These are phyloP conservation scores for Luperina nickerlii DNA, from an alignment of 2,888 invertebrate species.

Conservation along the genomic window DNA sequence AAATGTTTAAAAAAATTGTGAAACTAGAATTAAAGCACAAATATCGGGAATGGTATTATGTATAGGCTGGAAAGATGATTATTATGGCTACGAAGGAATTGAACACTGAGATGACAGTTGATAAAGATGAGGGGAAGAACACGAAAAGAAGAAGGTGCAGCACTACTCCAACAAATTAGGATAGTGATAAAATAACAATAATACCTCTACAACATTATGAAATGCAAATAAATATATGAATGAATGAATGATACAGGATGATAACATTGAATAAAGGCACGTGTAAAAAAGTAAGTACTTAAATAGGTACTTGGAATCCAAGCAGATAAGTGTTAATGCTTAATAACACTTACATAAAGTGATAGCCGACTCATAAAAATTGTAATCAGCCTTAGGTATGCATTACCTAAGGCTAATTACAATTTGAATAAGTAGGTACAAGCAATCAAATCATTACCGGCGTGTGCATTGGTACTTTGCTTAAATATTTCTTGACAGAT, in stretches of 20 bases:
- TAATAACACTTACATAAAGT: conserved; percentile 8
- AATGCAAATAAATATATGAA: no score
- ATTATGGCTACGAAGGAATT: not conserved
- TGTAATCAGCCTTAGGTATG: conserved; percentile 8
- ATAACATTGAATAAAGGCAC: not conserved
- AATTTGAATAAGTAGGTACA: not conserved
- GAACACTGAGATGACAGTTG: not conserved
- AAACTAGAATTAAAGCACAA: not conserved
- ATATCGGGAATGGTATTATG: not conserved
- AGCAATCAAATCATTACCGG: conserved; percentile 5
- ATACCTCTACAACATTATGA: no score
- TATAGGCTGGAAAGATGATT: not conserved
- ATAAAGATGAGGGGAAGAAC: not conserved
- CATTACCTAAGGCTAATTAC: not conserved
- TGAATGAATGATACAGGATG: not conserved
- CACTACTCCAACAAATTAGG: not conserved
- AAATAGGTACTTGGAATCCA: not conserved
- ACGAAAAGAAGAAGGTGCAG: not conserved
- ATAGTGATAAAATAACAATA: no score
- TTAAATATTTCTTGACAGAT: not conserved
- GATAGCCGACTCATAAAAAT: not conserved
- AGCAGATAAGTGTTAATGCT: not conserved
- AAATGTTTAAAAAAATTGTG: not conserved
- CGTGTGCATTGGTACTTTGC: not conserved
- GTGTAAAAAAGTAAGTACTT: conserved; percentile 2